Base-by-base conservation (phyloP, 2,113 vertebrate species). In the Hippocampus abdominalis region DNA sequence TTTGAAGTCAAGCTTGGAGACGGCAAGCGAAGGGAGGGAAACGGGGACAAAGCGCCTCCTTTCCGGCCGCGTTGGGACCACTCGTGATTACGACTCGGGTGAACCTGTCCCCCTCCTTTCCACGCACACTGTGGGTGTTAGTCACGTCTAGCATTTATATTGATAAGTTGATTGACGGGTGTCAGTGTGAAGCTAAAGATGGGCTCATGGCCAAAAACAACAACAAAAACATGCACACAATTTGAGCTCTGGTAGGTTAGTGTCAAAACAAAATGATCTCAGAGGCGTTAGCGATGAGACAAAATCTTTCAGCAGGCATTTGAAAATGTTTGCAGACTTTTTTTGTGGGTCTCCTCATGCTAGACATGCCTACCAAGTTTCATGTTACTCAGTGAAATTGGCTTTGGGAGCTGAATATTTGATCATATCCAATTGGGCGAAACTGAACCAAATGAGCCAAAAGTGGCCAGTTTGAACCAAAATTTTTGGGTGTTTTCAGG, bases 31-130 rank as follows among this genome's bases (percentile, higher is more conserved):
- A 74, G 56, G 12, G 49, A 69, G 71, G 75, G 63, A 82, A 88
- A 83, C 20, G 62, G 85, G 85, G 84, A 86, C 84, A 81, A 84
- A 78, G 77, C 81, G 83, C 82, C 86, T 57, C 85, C 87, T 88
- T 66, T 90, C 69, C 87, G 36, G 39, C 36, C 29, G 8, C 59
- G 29, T 18, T 42, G 36, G 10, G 10, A 32, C 13, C 18, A 11
- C 61, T 46, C 62, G 12, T 16, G n/a, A 64, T 64, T n/a, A 23
- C 5, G 21, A 42, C 10, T 7, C 11, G 9, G 11, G 44, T 46
- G 44, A 46, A 44, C 44, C 10, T 13, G 11, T n/a, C 44, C 12
- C 44, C 44, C 42, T 3, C 11, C 9, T n/a, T 1, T 3, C 12
- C 11, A 0, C 42, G 9, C 8, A 9, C 42, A 40, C 40, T 29